Conservation (phyloP, 1,140 invertebrate genomes). For the Berghia stephanieae region DNA sequence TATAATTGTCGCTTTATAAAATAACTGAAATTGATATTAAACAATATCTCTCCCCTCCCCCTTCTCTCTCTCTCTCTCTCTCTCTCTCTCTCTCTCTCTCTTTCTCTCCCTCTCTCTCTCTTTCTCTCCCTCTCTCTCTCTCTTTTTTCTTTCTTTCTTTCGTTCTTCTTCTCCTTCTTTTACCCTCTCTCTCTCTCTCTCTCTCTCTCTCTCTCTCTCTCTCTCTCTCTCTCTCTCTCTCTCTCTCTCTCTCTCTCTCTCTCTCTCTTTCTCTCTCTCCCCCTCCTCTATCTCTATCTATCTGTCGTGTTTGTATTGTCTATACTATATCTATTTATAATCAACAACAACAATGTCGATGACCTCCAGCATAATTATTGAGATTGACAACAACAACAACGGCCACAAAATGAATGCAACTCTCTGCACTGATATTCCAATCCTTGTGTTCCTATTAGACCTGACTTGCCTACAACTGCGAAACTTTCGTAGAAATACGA, state of each 20-base stretch:
- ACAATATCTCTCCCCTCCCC: too few species aligned
- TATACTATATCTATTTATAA: too few species aligned
- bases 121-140: neutral
- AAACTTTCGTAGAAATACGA: too few species aligned
- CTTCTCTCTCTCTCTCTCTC: neutral
- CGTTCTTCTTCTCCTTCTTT: neutral
- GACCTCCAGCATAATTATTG: too few species aligned
- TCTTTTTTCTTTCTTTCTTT: neutral
- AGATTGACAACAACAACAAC: too few species aligned
- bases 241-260: constrained; percentile 21
- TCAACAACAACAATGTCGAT: too few species aligned
- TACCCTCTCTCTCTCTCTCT: neutral
- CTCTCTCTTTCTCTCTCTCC: constrained; percentile 7
- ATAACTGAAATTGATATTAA: too few species aligned
- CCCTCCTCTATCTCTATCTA: neutral
- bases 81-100: neutral
- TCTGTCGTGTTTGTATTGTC: neutral
- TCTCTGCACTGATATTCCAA: too few species aligned
- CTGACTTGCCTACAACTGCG: too few species aligned
- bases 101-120: constrained; percentile 17
- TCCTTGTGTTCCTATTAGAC: too few species aligned
- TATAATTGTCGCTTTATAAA: too few species aligned
- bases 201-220: constrained; percentile 18
- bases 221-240: constrained; percentile 24
- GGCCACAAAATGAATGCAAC: too few species aligned